Base-by-base conservation (phyloP, 1,140 invertebrate species). In the Drosophila dunni region DNA sequence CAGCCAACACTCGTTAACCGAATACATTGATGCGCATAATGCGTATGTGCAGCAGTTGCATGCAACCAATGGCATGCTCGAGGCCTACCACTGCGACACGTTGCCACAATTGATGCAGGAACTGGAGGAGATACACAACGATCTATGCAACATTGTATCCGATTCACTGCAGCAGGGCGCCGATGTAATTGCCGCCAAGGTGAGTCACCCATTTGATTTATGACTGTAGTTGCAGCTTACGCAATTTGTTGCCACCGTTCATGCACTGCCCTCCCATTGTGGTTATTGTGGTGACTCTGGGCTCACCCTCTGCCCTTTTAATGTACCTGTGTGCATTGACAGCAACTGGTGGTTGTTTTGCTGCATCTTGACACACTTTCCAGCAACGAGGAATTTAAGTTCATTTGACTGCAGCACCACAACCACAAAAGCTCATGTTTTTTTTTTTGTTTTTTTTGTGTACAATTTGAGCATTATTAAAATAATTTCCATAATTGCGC, bases 1-100 rank as follows among this genome's bases (percentile, higher is more conserved):
- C 86, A 95, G 93, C 69, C 95, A 94, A 65, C 94, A 95, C 56
- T 94, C 94, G 45, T 92, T 97, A 65, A 96, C 96, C 36, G 94
- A 94, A 42, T 98, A 98, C 92, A 95, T 97, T 82, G 97, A 98
- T 91, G 95, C 96, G 10, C 98, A 99, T 93, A 99, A 99, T 93
- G 95, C 95, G 48, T 99, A 99, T 93, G 96, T 98, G 13, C 96
- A 98, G 74, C 97, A 98, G 90, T 93, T 99, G 72, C 96, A 97
- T 75, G 97, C 97, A 38, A 97, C 97, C 57, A 99, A 99, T 91
- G 97, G 97, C 11, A 97, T 98, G 95, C 93, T 95, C 76, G 95
- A 95, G 67, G 94, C 94, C 80, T 95, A 95, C 81, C 94, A 96
- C 81, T 94, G 94, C 68, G 94, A 96, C 61, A 96, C 96, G 6